phyloP scores from a whole-genome alignment of 2,797 vertebrate species.

The Percopsis omiscomaycus region DNA sequence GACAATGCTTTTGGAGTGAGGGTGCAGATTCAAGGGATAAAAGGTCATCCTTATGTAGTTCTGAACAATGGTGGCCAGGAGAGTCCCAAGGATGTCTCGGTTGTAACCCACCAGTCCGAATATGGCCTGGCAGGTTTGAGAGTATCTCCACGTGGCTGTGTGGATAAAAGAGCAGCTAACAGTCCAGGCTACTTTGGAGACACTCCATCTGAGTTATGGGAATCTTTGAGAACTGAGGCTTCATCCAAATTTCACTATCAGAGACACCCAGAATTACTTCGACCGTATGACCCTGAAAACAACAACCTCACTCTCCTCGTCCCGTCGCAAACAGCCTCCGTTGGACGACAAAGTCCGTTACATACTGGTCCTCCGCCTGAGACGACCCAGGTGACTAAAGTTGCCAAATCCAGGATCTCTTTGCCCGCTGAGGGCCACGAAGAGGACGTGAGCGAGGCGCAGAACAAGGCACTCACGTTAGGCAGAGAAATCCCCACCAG shows the following conservation, averaged over 20 bases:
- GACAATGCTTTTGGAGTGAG: constrained; percentile 85
- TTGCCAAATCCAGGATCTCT: constrained; percentile 66
- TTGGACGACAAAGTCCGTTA: neutral
- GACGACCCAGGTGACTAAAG: constrained; percentile 9
- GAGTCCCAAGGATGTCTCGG: constrained; percentile 56
- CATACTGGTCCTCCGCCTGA: constrained; percentile 10
- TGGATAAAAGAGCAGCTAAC: constrained; percentile 27
- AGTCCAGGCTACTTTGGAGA: constrained; percentile 33
- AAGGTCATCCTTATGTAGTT: constrained; percentile 91
- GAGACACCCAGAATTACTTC: constrained; percentile 85
- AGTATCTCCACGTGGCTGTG: constrained; percentile 29
- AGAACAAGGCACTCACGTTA: constrained; percentile 8
- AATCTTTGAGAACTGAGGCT: constrained; percentile 51
- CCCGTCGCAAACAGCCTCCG: constrained; percentile 34
- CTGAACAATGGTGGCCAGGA: constrained; percentile 83
- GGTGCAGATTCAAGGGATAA: constrained; percentile 90
- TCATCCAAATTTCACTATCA: constrained; percentile 83
- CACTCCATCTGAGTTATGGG: constrained; percentile 55
- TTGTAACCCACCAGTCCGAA: constrained; percentile 64
- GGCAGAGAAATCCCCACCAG: constrained; percentile 34
- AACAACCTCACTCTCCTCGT: constrained; percentile 67
- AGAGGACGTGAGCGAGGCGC: constrained; percentile 30
- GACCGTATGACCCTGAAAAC: constrained; percentile 85
- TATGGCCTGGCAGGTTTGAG: constrained; percentile 58
- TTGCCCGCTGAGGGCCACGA: constrained; percentile 58